Percentiles rank a stretch among this genome's conserved stretches.
Conservation (phyloP, 1,140 invertebrate genomes). For the Liolophura sinensis region DNA sequence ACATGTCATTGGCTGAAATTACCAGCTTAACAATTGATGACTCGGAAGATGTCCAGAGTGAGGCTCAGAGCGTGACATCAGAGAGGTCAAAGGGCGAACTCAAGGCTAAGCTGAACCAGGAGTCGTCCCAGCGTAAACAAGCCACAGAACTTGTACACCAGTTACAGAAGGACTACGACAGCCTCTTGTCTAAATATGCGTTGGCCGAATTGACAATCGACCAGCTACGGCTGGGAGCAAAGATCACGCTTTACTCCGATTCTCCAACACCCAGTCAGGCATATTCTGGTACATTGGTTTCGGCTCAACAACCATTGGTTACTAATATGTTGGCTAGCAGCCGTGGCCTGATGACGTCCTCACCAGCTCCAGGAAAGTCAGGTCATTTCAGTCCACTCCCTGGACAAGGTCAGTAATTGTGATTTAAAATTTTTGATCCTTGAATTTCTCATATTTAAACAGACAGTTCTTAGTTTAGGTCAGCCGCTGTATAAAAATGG, state of each 20-base stretch:
- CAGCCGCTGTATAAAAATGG: too few species aligned
- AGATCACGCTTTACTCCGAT: conserved; percentile 45
- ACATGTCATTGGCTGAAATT: conserved; percentile 37
- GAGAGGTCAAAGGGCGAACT: conserved; percentile 38
- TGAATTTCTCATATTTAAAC: too few species aligned
- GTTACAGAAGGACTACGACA: conserved; percentile 55
- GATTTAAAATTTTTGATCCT: too few species aligned
- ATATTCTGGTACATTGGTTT: conserved; percentile 25
- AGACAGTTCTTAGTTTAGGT: too few species aligned
- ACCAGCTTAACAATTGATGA: conserved; percentile 24
- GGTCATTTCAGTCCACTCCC: conserved; percentile 5
- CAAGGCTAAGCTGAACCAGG: conserved; percentile 42
- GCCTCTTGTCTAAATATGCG: conserved; percentile 56
- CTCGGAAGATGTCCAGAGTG: conserved; percentile 20
- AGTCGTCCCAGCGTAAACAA: conserved; percentile 44
- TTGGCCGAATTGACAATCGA: conserved; percentile 58
- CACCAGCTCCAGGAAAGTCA: conserved; percentile 12
- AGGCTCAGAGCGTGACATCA: conserved; percentile 23
- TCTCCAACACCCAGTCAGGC: conserved; percentile 45
- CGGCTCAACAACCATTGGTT: conserved; percentile 35
- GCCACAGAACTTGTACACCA: conserved; percentile 53
- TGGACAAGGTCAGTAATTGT: background rate
- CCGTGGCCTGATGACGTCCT: conserved; percentile 9
- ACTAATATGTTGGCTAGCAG: conserved; percentile 24
- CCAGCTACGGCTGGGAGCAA: conserved; percentile 54